Conservation (phyloP, 2,888 invertebrate species). For the Prionchulus punctatus region DNA sequence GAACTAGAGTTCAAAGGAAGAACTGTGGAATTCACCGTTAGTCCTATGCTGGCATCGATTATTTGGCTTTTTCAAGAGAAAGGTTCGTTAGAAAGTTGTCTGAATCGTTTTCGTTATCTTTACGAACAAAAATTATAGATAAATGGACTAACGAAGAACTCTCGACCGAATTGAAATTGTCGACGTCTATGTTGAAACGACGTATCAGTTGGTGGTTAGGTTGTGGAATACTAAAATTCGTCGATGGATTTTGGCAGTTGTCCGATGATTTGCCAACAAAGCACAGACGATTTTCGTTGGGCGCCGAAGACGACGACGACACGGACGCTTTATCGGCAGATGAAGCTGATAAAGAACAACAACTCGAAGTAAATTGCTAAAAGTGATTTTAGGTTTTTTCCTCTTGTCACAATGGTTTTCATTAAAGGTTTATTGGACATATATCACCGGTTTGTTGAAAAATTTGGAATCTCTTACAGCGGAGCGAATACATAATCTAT, state of each 20-base stretch:
- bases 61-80: conserved; percentile 9
- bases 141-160: conserved; percentile 19
- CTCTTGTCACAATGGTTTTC: too few relatives aligned
- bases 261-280: neutral
- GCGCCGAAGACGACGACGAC: conserved; percentile 7
- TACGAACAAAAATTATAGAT: conserved; percentile 14
- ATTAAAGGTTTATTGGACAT: conserved; percentile 10
- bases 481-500: conserved; percentile 9
- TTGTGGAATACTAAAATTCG: conserved; percentile 14
- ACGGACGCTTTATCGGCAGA: conserved; percentile 13
- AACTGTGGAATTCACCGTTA: neutral
- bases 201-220: conserved; percentile 21
- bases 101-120: neutral
- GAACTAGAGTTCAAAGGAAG: conserved; percentile 2
- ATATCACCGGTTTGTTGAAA: conserved; percentile 5
- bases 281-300: neutral
- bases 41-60: conserved; percentile 9
- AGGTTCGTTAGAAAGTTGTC: neutral
- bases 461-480: conserved; percentile 8
- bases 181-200: conserved; percentile 14
- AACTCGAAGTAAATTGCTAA: neutral
- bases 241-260: neutral
- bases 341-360: neutral
- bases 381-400: too few relatives aligned
- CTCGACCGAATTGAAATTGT: conserved; percentile 13